Conservation (phyloP, 1,140 invertebrate genomes). For the Hyposmocoma kahamanoa region DNA sequence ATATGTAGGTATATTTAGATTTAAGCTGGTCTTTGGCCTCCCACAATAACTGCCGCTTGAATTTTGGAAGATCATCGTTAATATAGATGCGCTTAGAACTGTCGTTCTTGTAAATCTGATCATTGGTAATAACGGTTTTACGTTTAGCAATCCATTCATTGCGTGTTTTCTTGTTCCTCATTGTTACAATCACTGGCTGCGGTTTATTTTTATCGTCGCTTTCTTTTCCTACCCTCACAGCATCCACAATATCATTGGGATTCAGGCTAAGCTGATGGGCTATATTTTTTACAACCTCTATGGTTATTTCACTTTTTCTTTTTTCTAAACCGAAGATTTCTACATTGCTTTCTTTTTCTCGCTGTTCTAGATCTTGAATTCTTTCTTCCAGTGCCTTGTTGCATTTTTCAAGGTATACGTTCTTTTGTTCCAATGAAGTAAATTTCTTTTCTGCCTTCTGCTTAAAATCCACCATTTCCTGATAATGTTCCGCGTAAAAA, state of each 20-base stretch:
- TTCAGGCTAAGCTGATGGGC: conserved; percentile 3
- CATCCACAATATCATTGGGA: background rate
- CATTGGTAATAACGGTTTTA: background rate
- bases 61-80: conserved; percentile 2
- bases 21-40: background rate
- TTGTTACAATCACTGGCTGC: conserved; percentile 1
- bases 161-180: conserved; percentile 1
- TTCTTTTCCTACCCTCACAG: conserved; percentile 8
- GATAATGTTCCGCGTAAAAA: conserved; percentile 6
- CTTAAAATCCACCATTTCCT: conserved; percentile 3
- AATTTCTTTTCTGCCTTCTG: conserved; percentile 4
- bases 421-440: background rate
- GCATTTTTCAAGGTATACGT: conserved; percentile 8
- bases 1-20: conserved; percentile 6
- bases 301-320: background rate
- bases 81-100: conserved; percentile 1
- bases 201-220: background rate
- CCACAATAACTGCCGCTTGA: conserved; percentile 4
- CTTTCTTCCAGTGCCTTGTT: conserved; percentile 9
- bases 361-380: background rate
- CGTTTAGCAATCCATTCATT: conserved; percentile 2
- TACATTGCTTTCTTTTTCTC: conserved; percentile 3
- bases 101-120: background rate
- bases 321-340: conserved; percentile 7
- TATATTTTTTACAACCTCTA: background rate